Evolutionary conservation across 2,113 vertebrate species (phyloP), one percentile per base, ranked within the genome.

Genomic region (Zapus hudsonius): DNA sequence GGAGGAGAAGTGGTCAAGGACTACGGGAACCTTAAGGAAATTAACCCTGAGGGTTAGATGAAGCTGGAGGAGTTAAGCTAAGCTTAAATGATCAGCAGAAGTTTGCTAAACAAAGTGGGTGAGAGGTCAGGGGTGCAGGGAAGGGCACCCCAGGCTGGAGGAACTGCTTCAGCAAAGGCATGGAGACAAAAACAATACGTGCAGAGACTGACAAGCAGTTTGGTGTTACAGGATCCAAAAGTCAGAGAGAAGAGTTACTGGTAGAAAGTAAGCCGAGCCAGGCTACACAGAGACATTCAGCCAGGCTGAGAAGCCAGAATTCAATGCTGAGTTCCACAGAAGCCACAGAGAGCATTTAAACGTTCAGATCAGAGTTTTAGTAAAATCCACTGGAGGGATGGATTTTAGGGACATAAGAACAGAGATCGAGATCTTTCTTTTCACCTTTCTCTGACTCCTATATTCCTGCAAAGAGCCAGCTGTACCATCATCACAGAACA

Each of bases 101-200:
- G 23, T 84, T 94, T 90, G 36, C 40, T 82, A 84, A 89, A 66
- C 76, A n/a, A 87, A 84, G 84, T 47, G 7, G 44, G 42, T 92
- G 72, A 95, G 67, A 82, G 67, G 55, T 73, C 20, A 95, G 31
- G 57, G 47, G 64, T 73, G 20, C 70, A 87, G 90, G 73, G 36
- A 83, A 74, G 59, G 36, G 15, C 23, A 74, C 7, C n/a, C 13
- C 3, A 72, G 44, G 52, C 83, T 83, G 82, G 86, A 89, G 67
- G 42, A 86, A 69, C 44, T 72, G 22, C 66, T 90, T 75, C 23
- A 89, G n/a, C 27, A 88, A 91, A 88, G 40, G 59, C 27, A 20
- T n/a, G 44, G 72, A 82, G 89, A 87, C 40, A 87, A 76, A 94
- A 95, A 72, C 36, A 76, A 3, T 36, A 81, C 0, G 2, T 83